A percentile compares a stretch with the other conserved stretches of the same genome.
These are phyloP conservation scores for Perccottus glenii DNA, from an alignment of 2,113 vertebrate species.

Conservation along the genomic window DNA sequence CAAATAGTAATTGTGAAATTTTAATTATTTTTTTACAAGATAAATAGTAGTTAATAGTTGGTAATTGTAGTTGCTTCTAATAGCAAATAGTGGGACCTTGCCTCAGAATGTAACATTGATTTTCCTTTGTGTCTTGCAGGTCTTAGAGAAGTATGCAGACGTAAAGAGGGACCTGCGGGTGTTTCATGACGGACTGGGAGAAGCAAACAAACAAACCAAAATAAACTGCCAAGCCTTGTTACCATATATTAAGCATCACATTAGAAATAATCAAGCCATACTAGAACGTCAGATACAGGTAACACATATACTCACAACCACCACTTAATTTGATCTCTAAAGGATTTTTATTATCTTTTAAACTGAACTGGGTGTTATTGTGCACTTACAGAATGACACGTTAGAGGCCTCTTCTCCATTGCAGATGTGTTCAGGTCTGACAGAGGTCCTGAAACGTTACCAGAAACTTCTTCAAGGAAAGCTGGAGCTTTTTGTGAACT, in stretches of 20 bases:
- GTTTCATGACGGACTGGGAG: slow-evolving; percentile 6
- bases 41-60: too few species aligned
- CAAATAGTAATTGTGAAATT: too few species aligned
- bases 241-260: neutral
- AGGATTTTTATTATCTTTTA: too few species aligned
- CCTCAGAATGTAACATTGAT: too few species aligned
- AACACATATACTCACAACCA: neutral
- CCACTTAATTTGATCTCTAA: too few species aligned
- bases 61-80: too few species aligned
- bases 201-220: neutral
- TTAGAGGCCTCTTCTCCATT: neutral
- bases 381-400: slow-evolving; percentile 28
- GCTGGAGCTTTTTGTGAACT: slow-evolving; percentile 41
- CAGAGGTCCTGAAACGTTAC: slow-evolving; percentile 23
- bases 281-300: slow-evolving; percentile 38
- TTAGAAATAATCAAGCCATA: slow-evolving; percentile 31
- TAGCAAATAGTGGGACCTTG: too few species aligned
- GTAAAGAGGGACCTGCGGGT: slow-evolving; percentile 32
- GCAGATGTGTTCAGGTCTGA: slow-evolving; percentile 14
- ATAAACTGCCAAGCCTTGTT: slow-evolving; percentile 31
- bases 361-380: neutral
- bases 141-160: slow-evolving; percentile 53
- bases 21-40: too few species aligned
- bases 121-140: slow-evolving; percentile 30
- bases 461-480: slow-evolving; percentile 39